Base-by-base conservation (phyloP, 2,797 vertebrate genomes). In the Caiman crocodilus region DNA sequence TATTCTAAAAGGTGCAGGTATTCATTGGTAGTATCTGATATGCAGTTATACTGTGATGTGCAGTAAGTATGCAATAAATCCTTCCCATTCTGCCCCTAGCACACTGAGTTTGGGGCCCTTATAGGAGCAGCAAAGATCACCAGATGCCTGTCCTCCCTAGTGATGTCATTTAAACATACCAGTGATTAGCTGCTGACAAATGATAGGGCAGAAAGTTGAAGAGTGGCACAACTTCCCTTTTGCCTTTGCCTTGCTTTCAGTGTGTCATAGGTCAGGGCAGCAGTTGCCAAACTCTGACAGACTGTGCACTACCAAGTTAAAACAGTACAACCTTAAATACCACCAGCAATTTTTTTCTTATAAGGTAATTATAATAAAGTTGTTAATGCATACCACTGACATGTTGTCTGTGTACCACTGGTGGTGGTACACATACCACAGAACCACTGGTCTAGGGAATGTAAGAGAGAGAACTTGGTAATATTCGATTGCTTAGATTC, bases 201-300 rank as follows among this genome's bases (percentile, higher is more conserved):
- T 50, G 0, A 55, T 25, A 57, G 86, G 85, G 55, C 74, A 88
- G 76, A 82, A 85, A 63, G 50, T 60, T 60, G 65, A 13, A 4
- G 15, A 35, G 84, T 35, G 17, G 9, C 77, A 30, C 1, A 2
- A 56, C 1, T 0, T 50, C 25, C 67, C 71, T 74, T 0, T 3
- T 42, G 7, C 32, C 4, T 4, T 71, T 71, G 32, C 35, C 14
- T 25, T 42, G 6, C 20, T 28, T 84, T 67, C 60, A 69, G 55
- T 23, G 57, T 4, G 20, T 23, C 28, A 8, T 8, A 23, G 74
- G 64, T 11, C 42, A 50, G 42, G 42, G 42, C 42, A 50, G 42
- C 42, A 50, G 42, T 50, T 50, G 42, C 42, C 42, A 50, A 50
- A 50, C 42, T 50, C 42, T 50, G 42, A 50, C 42, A 11, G 42